Percentiles rank a stretch among this genome's conserved stretches.
Conservation (phyloP, 2,888 invertebrate genomes). For the Lasioglossum malachurum region DNA sequence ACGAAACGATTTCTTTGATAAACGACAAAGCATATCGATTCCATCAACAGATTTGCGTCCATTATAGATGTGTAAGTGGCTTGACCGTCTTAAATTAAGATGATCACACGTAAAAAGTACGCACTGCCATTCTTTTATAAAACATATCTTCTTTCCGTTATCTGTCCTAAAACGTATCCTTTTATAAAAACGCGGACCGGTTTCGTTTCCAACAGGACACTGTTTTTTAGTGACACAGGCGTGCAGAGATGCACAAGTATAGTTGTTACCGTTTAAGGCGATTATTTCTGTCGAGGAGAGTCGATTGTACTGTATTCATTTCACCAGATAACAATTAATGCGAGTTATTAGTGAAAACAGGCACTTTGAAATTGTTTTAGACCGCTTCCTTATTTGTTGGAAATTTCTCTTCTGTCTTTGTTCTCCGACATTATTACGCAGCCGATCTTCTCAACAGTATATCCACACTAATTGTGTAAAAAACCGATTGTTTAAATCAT, state of each 20-base stretch:
- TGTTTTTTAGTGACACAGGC: background rate
- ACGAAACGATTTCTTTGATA: conserved; percentile 4
- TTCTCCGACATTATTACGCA: background rate
- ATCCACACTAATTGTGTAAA: background rate
- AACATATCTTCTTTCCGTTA: conserved; percentile 55
- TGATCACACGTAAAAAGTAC: conserved; percentile 34
- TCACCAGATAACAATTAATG: background rate
- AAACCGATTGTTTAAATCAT: background rate
- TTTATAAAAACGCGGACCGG: conserved; percentile 26
- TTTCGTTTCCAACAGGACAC: conserved; percentile 31
- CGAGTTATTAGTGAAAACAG: background rate
- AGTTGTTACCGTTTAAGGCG: conserved; percentile 11
- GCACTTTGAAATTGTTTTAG: background rate
- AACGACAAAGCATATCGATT: conserved; percentile 32
- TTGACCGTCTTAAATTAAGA: conserved; percentile 45
- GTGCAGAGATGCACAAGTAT: conserved; percentile 30
- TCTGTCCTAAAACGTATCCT: conserved; percentile 38
- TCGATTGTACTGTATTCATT: conserved; percentile 15
- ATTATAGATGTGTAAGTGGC: conserved; percentile 42
- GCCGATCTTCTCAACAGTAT: background rate
- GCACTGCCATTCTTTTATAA: conserved; percentile 61
- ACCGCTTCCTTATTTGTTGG: background rate
- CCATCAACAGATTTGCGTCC: conserved; percentile 37
- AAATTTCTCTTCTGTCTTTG: background rate
- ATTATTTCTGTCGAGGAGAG: conserved; percentile 17